phyloP scores from a whole-genome alignment of 1,140 invertebrate genomes.

The Lerema accius region DNA sequence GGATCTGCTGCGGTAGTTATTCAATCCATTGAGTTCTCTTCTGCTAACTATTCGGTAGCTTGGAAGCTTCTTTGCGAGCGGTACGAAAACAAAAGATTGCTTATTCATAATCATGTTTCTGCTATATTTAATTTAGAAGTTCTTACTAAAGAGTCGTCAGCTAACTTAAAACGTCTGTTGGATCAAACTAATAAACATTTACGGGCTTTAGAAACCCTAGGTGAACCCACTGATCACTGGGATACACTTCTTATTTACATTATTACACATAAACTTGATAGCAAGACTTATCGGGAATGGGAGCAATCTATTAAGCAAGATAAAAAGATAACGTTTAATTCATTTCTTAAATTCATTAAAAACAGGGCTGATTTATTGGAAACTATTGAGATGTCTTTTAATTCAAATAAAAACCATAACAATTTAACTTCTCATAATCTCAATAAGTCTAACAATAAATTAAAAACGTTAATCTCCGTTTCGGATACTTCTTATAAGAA shows the following conservation, averaged over 20 bases:
- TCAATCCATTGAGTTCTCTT: slow-evolving; percentile 32
- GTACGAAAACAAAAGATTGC: slow-evolving; percentile 40
- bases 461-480: slow-evolving; percentile 12
- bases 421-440: neutral
- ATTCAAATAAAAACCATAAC: neutral
- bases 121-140: slow-evolving; percentile 37
- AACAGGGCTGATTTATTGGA: slow-evolving; percentile 38
- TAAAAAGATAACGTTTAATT: slow-evolving; percentile 22
- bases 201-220: slow-evolving; percentile 33
- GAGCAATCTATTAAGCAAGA: slow-evolving; percentile 7
- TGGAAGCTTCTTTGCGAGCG: slow-evolving; percentile 43
- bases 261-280: slow-evolving; percentile 24
- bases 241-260: slow-evolving; percentile 43
- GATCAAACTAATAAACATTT: slow-evolving; percentile 42
- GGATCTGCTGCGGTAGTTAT: slow-evolving; percentile 35
- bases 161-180: slow-evolving; percentile 37
- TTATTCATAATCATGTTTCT: slow-evolving; percentile 41
- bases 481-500: slow-evolving; percentile 1
- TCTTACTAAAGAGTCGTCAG: slow-evolving; percentile 37
- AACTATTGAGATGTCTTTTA: slow-evolving; percentile 34
- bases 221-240: slow-evolving; percentile 37
- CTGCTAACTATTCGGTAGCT: slow-evolving; percentile 40
- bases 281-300: neutral
- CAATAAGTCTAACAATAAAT: neutral
- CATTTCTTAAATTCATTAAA: slow-evolving; percentile 36